These are phyloP conservation scores for Capra hircus DNA, from an alignment of 2,113 vertebrate genomes.

Conservation along the genomic window DNA sequence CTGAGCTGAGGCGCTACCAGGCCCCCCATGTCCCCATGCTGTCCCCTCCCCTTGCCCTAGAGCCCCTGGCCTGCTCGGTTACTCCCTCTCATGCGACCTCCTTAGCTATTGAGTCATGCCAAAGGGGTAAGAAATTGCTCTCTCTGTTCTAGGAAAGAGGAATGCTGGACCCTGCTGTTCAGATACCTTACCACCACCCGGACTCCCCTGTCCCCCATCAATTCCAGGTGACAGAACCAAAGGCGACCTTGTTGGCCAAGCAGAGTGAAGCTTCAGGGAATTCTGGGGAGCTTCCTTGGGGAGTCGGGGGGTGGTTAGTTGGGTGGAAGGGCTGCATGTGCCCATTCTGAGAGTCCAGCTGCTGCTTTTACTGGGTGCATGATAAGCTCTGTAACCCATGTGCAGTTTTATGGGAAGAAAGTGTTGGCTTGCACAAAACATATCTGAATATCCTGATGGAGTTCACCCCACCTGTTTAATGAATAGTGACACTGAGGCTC, in stretches of 20 bases:
- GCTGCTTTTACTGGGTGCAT: fast-evolving
- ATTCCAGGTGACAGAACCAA: not conserved
- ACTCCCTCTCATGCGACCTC: not conserved
- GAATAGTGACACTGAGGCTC: not conserved
- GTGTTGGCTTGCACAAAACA: not conserved
- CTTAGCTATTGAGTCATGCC: not conserved
- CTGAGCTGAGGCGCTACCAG: not conserved
- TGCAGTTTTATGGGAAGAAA: not conserved
- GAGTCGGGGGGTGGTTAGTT: not conserved
- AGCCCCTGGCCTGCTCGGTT: not conserved
- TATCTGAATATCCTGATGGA: not conserved
- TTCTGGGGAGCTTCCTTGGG: not conserved
- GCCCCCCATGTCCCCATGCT: fast-evolving
- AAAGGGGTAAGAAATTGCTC: not conserved
- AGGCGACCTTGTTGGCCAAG: not conserved
- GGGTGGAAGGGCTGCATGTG: fast-evolving
- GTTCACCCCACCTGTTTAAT: not conserved
- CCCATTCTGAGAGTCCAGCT: not conserved
- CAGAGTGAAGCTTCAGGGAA: not conserved
- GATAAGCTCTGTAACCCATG: fast-evolving
- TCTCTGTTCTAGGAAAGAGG: not conserved
- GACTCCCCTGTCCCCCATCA: no score
- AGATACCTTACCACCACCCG: not conserved
- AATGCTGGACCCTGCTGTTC: no score
- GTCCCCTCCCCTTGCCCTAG: no score